Evolutionary conservation across 2,113 vertebrate genomes (phyloP).

Genomic region (Willisornis vidua): DNA sequence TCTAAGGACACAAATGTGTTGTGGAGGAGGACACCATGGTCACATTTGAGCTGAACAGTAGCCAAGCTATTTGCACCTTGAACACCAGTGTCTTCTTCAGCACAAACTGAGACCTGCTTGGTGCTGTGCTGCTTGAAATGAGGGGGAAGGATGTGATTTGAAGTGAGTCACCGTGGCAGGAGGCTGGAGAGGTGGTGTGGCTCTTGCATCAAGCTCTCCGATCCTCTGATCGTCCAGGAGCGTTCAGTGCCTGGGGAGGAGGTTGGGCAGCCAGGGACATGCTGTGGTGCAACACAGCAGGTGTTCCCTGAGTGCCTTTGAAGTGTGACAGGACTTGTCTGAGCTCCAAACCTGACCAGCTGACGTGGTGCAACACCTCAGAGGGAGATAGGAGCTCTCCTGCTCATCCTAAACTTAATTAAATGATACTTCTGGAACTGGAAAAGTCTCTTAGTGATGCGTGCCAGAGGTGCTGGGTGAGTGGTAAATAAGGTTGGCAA

Average conservation of each 20-base stretch:
- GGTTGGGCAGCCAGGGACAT: background rate
- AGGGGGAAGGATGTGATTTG: background rate
- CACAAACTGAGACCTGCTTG: background rate
- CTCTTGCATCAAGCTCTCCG: background rate
- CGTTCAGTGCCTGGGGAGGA: rapidly evolving
- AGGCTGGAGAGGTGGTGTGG: background rate
- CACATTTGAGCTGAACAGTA: background rate
- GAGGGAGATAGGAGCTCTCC: background rate
- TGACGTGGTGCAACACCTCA: background rate
- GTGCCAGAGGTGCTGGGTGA: background rate
- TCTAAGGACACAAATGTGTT: rapidly evolving
- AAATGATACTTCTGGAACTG: background rate
- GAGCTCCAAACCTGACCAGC: background rate
- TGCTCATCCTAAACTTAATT: background rate
- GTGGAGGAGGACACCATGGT: background rate
- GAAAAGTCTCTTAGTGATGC: background rate
- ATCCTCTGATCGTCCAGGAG: background rate
- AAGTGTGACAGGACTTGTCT: background rate
- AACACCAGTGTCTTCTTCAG: background rate
- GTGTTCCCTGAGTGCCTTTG: background rate
- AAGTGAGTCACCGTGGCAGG: background rate
- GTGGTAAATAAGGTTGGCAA: background rate
- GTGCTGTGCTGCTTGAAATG: background rate
- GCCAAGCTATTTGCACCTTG: background rate
- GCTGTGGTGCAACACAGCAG: background rate